Conservation (phyloP, 2,113 vertebrate genomes). For the Chloropsis cyanopogon region DNA sequence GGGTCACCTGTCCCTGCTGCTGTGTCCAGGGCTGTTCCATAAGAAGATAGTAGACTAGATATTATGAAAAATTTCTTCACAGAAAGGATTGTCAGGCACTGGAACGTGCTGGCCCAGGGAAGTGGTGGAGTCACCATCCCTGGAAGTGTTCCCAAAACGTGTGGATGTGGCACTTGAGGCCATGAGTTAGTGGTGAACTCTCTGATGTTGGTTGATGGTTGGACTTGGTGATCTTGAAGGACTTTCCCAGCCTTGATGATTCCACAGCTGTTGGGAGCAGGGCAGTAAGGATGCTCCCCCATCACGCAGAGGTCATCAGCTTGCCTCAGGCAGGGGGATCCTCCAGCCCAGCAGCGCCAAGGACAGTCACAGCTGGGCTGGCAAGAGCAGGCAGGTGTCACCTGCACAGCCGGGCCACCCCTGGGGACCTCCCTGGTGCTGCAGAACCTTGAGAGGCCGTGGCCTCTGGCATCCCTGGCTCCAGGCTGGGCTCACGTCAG, state of each 20-base stretch:
- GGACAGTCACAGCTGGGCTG: background rate
- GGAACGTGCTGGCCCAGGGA: background rate
- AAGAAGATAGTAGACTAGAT: too few relatives aligned
- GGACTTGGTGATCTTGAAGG: background rate
- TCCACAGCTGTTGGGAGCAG: background rate
- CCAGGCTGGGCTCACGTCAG: background rate
- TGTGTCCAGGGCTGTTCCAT: background rate
- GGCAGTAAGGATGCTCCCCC: background rate
- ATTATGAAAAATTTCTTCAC: background rate
- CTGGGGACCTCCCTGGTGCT: accelerated
- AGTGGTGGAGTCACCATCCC: background rate
- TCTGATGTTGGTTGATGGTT: background rate
- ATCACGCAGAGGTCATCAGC: accelerated
- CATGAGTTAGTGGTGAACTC: background rate
- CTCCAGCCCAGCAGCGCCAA: accelerated
- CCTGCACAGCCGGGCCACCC: accelerated
- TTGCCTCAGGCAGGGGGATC: background rate
- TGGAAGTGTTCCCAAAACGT: background rate
- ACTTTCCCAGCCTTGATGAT: background rate
- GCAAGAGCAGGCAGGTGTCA: background rate
- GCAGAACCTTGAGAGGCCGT: accelerated
- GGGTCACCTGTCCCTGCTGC: background rate
- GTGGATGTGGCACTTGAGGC: background rate
- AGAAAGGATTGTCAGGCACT: background rate
- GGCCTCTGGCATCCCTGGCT: background rate